Conservation (phyloP, 2,113 vertebrate genomes). For the Ciconia boyciana region DNA sequence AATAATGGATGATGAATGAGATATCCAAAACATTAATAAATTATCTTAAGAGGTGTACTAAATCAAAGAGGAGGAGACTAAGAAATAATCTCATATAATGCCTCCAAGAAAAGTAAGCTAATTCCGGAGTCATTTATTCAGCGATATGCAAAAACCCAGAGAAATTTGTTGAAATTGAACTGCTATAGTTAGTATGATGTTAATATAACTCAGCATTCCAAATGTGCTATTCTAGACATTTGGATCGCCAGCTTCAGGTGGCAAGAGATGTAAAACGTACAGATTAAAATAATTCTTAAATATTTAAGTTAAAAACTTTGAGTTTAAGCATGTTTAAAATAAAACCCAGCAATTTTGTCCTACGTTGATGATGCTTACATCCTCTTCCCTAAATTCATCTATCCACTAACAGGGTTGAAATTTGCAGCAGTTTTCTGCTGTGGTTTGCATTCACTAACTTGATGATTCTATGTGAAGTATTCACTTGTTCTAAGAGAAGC, state of each 20-base stretch:
- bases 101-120: conserved; percentile 62
- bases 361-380: not conserved
- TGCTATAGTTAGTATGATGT: conserved; percentile 51
- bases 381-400: conserved; percentile 10
- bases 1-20: conserved; percentile 72
- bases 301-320: conserved; percentile 8
- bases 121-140: conserved; percentile 64
- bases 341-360: conserved; percentile 35
- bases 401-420: not conserved
- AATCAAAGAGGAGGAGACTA: conserved; percentile 67
- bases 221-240: conserved; percentile 26
- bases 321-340: conserved; percentile 50
- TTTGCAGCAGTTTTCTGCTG: conserved; percentile 37
- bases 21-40: conserved; percentile 71
- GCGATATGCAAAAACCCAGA: conserved; percentile 52
- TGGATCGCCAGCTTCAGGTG: conserved; percentile 11
- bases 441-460: not conserved
- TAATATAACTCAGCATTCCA: conserved; percentile 45
- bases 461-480: conserved; percentile 10
- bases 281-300: conserved; percentile 26
- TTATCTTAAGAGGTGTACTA: conserved; percentile 69
- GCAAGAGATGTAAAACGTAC: not conserved
- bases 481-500: not conserved
- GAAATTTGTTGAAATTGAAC: conserved; percentile 51
- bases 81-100: conserved; percentile 64